Percentiles rank a stretch among this genome's conserved stretches.
Evolutionary conservation across 2,113 vertebrate genomes (phyloP).

Genomic region (Numida meleagris): DNA sequence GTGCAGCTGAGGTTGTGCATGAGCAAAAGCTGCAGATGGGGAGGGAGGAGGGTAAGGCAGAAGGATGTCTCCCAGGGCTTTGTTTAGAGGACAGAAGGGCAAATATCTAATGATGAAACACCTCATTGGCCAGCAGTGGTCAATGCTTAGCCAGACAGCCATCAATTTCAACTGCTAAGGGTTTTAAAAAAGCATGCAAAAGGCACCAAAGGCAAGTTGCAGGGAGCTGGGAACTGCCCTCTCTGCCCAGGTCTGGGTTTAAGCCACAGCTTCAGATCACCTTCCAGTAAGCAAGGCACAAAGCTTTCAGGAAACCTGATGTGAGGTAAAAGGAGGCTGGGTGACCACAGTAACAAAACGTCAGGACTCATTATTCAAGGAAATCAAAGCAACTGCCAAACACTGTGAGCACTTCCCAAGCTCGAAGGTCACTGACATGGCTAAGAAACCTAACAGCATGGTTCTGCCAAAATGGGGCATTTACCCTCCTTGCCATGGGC

Average conservation of each 20-base stretch:
- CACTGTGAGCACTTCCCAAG: background rate
- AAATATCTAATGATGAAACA: background rate
- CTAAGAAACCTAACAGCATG: background rate
- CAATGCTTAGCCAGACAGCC: background rate
- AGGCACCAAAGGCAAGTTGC: background rate
- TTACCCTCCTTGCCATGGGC: background rate
- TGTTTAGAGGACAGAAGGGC: background rate
- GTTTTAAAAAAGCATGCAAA: background rate
- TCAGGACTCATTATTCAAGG: background rate
- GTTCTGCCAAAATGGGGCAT: background rate
- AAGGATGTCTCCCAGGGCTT: background rate
- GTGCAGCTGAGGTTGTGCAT: background rate
- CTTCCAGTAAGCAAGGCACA: background rate
- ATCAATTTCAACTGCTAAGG: background rate
- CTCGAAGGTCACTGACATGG: accelerated
- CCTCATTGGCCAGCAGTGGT: background rate
- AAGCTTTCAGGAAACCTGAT: background rate
- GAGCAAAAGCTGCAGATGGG: background rate
- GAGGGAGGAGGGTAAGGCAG: background rate
- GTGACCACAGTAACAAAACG: background rate
- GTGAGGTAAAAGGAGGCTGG: background rate
- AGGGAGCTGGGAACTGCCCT: background rate
- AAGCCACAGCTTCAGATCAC: background rate
- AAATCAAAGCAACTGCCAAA: background rate
- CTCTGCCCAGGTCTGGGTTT: background rate